Percentiles rank a stretch among this genome's conserved stretches.
Evolutionary conservation across 2,113 vertebrate species (phyloP).

Genomic region (Spizaetus ornatus): DNA sequence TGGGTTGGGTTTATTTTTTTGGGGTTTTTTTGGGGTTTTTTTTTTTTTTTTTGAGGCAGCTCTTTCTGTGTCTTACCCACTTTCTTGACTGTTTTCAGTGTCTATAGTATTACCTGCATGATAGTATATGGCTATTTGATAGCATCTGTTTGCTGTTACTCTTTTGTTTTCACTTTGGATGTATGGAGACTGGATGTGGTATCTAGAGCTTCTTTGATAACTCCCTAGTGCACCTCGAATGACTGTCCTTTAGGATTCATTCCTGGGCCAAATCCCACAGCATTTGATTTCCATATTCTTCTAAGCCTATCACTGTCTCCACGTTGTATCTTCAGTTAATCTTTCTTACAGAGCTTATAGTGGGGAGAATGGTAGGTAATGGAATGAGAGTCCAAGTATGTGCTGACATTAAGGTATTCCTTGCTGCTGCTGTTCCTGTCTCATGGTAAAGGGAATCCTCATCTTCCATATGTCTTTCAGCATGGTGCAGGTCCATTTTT

Average conservation of each 20-base stretch:
- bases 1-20: too few relatives aligned
- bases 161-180: background rate
- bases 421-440: background rate
- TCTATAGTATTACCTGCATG: background rate
- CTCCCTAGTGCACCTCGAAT: background rate
- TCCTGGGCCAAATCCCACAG: background rate
- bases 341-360: background rate
- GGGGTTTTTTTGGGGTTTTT: too few relatives aligned
- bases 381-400: background rate
- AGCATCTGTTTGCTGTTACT: background rate
- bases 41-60: background rate
- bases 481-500: background rate
- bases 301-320: background rate
- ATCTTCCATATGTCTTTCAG: background rate
- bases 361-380: background rate
- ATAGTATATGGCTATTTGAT: background rate
- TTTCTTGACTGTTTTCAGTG: background rate
- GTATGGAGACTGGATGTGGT: background rate
- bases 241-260: background rate
- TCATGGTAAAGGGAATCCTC: background rate
- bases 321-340: background rate
- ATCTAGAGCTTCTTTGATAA: background rate
- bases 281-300: background rate
- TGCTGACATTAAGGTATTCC: background rate
- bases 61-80: background rate